phyloP scores from a whole-genome alignment of 2,888 invertebrate species.

The Yponomeuta evonymella region DNA sequence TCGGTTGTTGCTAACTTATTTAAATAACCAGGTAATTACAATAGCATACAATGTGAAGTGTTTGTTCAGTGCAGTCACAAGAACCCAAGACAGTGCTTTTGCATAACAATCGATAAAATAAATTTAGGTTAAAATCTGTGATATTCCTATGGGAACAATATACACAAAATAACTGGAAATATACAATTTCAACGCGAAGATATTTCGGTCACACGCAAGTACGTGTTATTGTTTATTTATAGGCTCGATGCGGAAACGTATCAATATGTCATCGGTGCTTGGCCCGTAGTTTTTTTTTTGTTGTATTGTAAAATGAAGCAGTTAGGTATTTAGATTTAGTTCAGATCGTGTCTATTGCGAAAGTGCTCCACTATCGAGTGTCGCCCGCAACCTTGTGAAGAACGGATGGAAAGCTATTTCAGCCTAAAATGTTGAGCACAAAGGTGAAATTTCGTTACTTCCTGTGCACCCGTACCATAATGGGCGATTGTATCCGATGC shows the following conservation, averaged over 20 bases:
- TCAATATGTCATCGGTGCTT: constrained; percentile 63
- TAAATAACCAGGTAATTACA: constrained; percentile 59
- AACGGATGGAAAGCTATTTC: constrained; percentile 65
- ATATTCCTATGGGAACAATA: constrained; percentile 55
- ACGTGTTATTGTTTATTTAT: constrained; percentile 66
- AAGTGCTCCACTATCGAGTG: constrained; percentile 60
- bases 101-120: constrained; percentile 74
- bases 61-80: constrained; percentile 40
- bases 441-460: constrained; percentile 54
- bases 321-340: constrained; percentile 43
- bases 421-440: constrained; percentile 44
- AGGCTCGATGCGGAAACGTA: constrained; percentile 64
- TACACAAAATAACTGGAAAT: constrained; percentile 46
- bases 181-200: constrained; percentile 44
- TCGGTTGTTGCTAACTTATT: constrained; percentile 43
- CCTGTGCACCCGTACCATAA: constrained; percentile 31
- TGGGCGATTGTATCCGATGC: constrained; percentile 12
- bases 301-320: constrained; percentile 45
- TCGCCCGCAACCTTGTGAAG: constrained; percentile 64
- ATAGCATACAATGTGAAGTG: constrained; percentile 32
- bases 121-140: constrained; percentile 73
- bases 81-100: constrained; percentile 66
- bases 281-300: constrained; percentile 49
- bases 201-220: constrained; percentile 50
- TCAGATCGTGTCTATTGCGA: constrained; percentile 61